These are phyloP conservation scores for Laupala kohalensis DNA, from an alignment of 1,140 invertebrate species.

Conservation along the genomic window DNA sequence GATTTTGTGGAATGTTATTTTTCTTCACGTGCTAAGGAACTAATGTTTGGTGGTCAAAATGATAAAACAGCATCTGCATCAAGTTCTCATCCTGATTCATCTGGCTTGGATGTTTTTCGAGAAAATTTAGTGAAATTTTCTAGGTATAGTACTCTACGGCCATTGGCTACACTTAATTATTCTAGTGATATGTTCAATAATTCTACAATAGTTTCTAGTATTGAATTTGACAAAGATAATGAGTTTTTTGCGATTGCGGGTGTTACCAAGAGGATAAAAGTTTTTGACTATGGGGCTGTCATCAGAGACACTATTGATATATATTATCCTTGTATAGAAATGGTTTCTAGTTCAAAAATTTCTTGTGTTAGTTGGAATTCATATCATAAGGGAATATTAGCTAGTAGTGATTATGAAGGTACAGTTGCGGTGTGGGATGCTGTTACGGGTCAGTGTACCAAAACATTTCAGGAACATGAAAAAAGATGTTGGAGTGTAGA, in stretches of 20 bases:
- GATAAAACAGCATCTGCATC: constrained; percentile 23
- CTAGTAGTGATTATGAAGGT: constrained; percentile 92
- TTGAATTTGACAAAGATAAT: constrained; percentile 94
- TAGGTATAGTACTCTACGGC: constrained; percentile 60
- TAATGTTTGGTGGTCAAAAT: constrained; percentile 43
- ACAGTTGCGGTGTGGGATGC: constrained; percentile 91
- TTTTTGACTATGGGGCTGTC: constrained; percentile 80
- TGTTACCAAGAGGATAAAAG: constrained; percentile 89
- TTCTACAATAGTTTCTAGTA: constrained; percentile 89
- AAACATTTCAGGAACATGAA: constrained; percentile 80
- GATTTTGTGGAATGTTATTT: constrained; percentile 85
- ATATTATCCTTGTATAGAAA: constrained; percentile 86
- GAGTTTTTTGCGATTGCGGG: constrained; percentile 95
- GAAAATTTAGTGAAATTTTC: constrained; percentile 84
- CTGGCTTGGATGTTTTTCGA: constrained; percentile 65
- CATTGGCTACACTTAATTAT: constrained; percentile 80
- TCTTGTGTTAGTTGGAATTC: constrained; percentile 91
- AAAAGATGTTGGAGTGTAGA: constrained; percentile 95
- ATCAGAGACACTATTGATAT: constrained; percentile 73
- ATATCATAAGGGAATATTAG: constrained; percentile 79
- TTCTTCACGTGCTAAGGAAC: constrained; percentile 54
- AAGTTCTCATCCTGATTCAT: constrained; percentile 24
- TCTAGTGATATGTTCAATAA: constrained; percentile 77
- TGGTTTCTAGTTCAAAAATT: constrained; percentile 89
- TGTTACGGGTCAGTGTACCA: constrained; percentile 56